phyloP scores from a whole-genome alignment of 2,888 invertebrate species.

The Lepetodrilus schrolli region DNA sequence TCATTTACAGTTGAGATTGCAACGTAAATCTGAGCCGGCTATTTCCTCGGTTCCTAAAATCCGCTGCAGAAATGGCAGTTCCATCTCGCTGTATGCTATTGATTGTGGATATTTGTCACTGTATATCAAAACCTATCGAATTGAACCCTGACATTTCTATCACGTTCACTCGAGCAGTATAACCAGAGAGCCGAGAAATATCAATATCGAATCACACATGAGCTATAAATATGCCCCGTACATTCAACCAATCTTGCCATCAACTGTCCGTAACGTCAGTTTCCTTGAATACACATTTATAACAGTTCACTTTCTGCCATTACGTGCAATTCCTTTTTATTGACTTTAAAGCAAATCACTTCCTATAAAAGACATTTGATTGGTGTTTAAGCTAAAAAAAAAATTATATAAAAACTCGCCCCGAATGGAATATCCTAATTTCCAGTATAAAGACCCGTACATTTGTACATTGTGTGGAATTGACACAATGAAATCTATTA shows the following conservation, averaged over 20 bases:
- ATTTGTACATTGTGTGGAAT: no score
- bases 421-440: no score
- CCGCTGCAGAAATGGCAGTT: neutral
- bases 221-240: neutral
- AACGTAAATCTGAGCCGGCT: constrained; percentile 2
- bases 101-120: neutral
- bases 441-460: no score
- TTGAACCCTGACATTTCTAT: constrained; percentile 6
- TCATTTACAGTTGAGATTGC: neutral
- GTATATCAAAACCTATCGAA: constrained; percentile 16
- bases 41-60: neutral
- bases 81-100: neutral
- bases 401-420: no score
- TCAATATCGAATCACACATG: constrained; percentile 6
- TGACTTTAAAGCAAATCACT: no score
- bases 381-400: no score
- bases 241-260: neutral
- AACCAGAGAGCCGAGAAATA: neutral
- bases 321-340: no score
- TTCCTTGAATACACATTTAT: no score
- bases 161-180: neutral
- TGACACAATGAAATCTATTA: no score
- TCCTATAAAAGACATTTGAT: no score
- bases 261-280: no score
- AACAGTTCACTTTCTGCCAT: no score